A percentile compares a stretch with the other conserved stretches of the same genome.
phyloP scores from a whole-genome alignment of 2,113 vertebrate genomes.

The Centropus bengalensis region DNA sequence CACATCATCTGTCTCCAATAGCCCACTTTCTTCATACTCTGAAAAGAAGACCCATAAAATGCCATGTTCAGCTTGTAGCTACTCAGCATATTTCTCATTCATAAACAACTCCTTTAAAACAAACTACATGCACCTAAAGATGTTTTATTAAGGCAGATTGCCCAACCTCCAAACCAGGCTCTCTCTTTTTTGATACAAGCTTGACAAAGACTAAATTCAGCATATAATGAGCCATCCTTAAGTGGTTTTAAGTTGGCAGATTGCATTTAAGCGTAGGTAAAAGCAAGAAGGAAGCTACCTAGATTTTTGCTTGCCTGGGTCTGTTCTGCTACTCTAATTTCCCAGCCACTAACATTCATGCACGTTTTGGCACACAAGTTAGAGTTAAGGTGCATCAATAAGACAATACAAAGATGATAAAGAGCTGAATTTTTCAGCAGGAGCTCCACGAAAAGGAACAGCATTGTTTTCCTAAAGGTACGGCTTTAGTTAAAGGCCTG shows the following conservation, averaged over 20 bases:
- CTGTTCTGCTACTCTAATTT: neutral
- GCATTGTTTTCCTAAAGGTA: neutral
- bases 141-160: neutral
- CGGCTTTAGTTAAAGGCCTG: neutral
- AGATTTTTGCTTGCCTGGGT: neutral
- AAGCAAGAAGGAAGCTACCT: neutral
- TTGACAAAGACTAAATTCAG: neutral
- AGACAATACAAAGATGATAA: neutral
- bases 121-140: neutral
- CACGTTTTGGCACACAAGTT: neutral
- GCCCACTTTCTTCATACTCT: constrained; percentile 98
- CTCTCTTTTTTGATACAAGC: neutral
- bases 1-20: constrained; percentile 97
- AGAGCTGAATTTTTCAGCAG: neutral
- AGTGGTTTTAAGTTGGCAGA: neutral
- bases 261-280: neutral
- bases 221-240: neutral
- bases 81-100: neutral
- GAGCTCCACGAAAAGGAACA: neutral
- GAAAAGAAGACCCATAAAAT: constrained; percentile 68
- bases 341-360: neutral
- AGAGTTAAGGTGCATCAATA: neutral
- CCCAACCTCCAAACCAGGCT: neutral
- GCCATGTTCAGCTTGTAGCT: constrained; percentile 25
- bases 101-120: neutral